Percentiles rank a stretch among this genome's conserved stretches.
Conservation (phyloP, 2,113 vertebrate species). For the Potamarius usumacintae region DNA sequence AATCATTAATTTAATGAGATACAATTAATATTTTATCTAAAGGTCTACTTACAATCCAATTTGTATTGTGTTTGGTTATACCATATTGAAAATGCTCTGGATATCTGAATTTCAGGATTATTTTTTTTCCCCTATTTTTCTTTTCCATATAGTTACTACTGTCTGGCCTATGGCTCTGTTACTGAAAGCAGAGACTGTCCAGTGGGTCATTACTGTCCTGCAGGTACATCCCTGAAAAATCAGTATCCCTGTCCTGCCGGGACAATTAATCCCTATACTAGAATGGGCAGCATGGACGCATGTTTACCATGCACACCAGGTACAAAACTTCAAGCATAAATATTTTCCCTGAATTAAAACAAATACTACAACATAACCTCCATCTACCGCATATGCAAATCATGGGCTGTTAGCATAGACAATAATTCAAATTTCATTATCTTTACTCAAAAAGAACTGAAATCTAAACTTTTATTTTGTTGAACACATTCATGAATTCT, state of each 20-base stretch:
- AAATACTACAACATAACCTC: neutral
- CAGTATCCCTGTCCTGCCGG: conserved; percentile 85
- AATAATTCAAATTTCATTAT: neutral
- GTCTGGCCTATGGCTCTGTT: conserved; percentile 73
- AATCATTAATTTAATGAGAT: neutral
- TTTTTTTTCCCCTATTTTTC: conserved; percentile 27
- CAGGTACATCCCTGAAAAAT: conserved; percentile 71
- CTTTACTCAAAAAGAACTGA: neutral
- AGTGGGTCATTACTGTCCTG: conserved; percentile 82
- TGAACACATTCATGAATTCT: neutral
- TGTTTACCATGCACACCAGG: conserved; percentile 85
- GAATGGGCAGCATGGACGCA: conserved; percentile 67
- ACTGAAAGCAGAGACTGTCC: conserved; percentile 73
- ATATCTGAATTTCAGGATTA: neutral
- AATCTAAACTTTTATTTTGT: neutral
- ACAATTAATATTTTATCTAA: neutral
- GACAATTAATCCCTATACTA: conserved; percentile 75
- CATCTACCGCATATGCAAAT: neutral
- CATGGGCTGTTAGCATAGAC: neutral
- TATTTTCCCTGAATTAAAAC: neutral
- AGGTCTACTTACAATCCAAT: neutral
- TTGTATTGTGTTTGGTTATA: neutral
- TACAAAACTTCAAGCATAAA: conserved; percentile 54
- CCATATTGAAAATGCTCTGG: neutral
- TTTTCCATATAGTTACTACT: conserved; percentile 79